Percentiles rank a stretch among this genome's conserved stretches.
Evolutionary conservation across 2,888 invertebrate species (phyloP).

Genomic region (Apotomis betuletana): DNA sequence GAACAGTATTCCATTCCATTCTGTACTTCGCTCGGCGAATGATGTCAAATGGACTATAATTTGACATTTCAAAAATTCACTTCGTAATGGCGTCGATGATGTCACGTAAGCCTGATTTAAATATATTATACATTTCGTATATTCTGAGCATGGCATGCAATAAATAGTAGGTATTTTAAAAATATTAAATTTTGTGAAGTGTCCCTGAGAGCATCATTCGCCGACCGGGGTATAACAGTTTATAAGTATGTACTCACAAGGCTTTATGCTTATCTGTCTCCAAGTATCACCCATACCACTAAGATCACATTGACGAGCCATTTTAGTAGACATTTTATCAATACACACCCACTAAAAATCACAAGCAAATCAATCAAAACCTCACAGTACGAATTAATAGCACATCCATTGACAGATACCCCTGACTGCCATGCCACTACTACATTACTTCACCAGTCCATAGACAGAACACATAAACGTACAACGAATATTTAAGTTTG

Average conservation of each 20-base stretch:
- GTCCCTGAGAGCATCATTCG: no score
- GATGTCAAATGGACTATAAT: no score
- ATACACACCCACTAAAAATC: not conserved
- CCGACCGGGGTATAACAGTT: no score
- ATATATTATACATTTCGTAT: no score
- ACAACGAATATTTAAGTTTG: not conserved
- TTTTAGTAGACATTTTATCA: not conserved
- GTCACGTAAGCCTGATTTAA: no score
- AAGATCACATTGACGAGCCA: not conserved
- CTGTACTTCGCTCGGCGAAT: no score
- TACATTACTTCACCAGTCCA: not conserved
- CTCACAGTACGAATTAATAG: not conserved
- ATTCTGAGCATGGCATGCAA: no score
- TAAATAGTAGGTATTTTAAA: no score
- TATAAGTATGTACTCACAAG: conserved; percentile 4
- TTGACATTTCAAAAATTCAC: no score
- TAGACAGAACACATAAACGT: not conserved
- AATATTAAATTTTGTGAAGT: no score
- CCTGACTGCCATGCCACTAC: not conserved
- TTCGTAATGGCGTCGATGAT: no score
- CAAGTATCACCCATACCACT: not conserved
- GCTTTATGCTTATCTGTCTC: not conserved
- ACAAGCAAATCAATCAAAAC: not conserved
- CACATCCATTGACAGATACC: not conserved
- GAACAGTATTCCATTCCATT: no score